Conservation (phyloP, 2,113 vertebrate species). For the Symphodus melops region DNA sequence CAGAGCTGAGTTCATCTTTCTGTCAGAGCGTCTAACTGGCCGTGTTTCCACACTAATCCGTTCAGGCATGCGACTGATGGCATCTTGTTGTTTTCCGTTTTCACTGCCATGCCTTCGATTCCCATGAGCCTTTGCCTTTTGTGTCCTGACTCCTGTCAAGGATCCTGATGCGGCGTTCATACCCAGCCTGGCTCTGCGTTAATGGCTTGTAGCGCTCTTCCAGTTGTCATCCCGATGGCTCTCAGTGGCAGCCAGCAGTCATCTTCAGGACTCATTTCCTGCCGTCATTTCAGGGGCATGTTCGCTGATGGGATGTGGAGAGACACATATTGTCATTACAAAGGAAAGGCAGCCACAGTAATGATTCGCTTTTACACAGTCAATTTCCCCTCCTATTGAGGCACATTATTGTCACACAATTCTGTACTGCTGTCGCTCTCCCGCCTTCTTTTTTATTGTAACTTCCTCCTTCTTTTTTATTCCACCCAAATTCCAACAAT, state of each 20-base stretch:
- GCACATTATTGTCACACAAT: slow-evolving; percentile 74
- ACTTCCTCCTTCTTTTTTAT: slow-evolving; percentile 27
- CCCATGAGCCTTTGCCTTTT: slow-evolving; percentile 31
- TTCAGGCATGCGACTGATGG: slow-evolving; percentile 14
- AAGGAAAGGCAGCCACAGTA: slow-evolving; percentile 78
- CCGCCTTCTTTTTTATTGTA: slow-evolving; percentile 26
- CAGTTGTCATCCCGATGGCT: slow-evolving; percentile 63
- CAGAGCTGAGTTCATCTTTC: slow-evolving; percentile 1
- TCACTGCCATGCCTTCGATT: slow-evolving; percentile 11
- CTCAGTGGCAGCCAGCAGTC: slow-evolving; percentile 71
- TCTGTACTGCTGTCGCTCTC: slow-evolving; percentile 38
- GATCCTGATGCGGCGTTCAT: slow-evolving; percentile 23
- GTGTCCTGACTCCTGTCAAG: slow-evolving; percentile 32
- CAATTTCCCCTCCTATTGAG: slow-evolving; percentile 82
- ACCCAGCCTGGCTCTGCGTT: slow-evolving; percentile 23
- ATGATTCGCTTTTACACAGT: slow-evolving; percentile 83
- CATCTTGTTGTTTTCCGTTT: slow-evolving; percentile 33
- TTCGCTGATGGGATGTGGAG: slow-evolving; percentile 77
- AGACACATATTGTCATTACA: slow-evolving; percentile 83
- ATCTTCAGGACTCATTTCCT: slow-evolving; percentile 82
- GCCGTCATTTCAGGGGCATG: slow-evolving; percentile 72
- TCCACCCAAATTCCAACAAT: slow-evolving; percentile 30
- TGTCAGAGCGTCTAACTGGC: slow-evolving; percentile 11
- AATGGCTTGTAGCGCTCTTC: slow-evolving; percentile 55
- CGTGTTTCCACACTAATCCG: slow-evolving; percentile 25